Evolutionary conservation across 2,797 vertebrate species (phyloP).

Genomic region (Steatocranus sp.): DNA sequence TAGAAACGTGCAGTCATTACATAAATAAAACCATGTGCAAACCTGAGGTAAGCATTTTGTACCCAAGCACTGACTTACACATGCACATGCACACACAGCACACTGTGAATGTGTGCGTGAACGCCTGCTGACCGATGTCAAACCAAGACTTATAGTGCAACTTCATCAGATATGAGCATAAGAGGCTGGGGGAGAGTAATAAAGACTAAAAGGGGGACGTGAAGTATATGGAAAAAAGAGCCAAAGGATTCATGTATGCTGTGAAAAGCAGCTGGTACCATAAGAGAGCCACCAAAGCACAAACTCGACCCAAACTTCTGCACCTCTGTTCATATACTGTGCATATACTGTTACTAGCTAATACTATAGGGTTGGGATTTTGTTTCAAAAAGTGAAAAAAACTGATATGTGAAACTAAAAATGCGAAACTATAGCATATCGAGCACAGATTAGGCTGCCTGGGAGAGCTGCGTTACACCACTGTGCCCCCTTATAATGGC

Average conservation of each 20-base stretch:
- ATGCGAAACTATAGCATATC: neutral
- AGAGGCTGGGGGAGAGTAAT: neutral
- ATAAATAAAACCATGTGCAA: neutral
- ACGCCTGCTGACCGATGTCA: neutral
- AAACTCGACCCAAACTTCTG: neutral
- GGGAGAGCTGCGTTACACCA: neutral
- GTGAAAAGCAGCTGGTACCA: neutral
- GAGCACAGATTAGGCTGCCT: neutral
- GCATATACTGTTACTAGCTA: neutral
- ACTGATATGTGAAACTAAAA: neutral
- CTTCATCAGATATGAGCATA: neutral
- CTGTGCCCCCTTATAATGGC: neutral
- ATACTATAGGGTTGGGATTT: neutral
- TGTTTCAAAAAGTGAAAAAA: neutral
- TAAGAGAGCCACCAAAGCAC: neutral
- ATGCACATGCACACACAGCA: neutral
- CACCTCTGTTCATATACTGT: neutral
- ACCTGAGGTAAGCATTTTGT: neutral
- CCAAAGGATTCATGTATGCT: neutral
- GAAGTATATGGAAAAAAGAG: neutral
- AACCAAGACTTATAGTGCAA: neutral
- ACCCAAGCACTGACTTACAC: neutral
- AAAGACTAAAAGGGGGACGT: neutral
- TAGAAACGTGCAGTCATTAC: neutral
- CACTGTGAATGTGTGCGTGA: neutral